phyloP scores from a whole-genome alignment of 2,797 vertebrate species.

The Anolis apletophallus region DNA sequence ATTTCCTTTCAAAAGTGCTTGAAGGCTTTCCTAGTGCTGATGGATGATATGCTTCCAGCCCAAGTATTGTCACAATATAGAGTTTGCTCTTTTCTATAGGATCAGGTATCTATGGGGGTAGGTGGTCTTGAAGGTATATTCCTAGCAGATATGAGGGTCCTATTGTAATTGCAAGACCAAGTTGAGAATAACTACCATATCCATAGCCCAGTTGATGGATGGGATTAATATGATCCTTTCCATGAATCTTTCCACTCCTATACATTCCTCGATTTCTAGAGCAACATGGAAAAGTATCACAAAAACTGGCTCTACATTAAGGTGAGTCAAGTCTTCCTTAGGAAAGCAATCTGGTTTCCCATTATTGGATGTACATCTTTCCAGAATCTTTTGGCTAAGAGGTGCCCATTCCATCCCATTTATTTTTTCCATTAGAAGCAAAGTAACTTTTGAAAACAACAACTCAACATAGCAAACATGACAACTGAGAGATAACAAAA shows the following conservation, averaged over 20 bases:
- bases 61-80: too few species aligned
- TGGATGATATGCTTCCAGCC: too few species aligned
- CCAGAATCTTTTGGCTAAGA: background rate
- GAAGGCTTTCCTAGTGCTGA: too few species aligned
- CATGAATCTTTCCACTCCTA: too few species aligned
- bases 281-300: background rate
- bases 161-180: background rate
- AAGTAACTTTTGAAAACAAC: constrained; percentile 35
- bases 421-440: constrained; percentile 49
- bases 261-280: background rate
- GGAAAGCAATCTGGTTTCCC: too few species aligned
- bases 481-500: constrained; percentile 55
- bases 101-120: too few species aligned
- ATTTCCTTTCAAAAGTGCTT: too few species aligned
- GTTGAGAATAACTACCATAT: background rate
- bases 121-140: too few species aligned
- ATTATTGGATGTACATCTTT: background rate
- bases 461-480: constrained; percentile 36
- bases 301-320: background rate
- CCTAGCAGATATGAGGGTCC: too few species aligned
- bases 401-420: background rate
- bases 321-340: background rate
- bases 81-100: too few species aligned
- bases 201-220: too few species aligned
- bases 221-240: background rate